phyloP scores from a whole-genome alignment of 2,797 vertebrate genomes.

The Manis crassicaudata region DNA sequence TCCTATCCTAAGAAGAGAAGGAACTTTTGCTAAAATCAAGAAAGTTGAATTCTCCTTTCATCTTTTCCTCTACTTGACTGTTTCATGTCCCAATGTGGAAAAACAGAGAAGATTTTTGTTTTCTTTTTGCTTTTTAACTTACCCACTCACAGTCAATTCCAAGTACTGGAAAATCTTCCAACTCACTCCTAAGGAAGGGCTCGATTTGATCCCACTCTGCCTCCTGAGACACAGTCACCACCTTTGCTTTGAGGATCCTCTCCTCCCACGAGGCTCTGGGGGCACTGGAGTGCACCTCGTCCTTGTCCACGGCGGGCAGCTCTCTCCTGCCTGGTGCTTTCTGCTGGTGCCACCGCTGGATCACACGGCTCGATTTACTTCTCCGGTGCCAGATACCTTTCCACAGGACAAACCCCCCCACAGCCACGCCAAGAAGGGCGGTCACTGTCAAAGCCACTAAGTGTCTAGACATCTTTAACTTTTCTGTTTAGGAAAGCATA shows the following conservation, averaged over 20 bases:
- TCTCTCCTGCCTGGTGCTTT: neutral
- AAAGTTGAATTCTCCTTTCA: constrained; percentile 2
- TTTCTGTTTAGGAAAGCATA: constrained; percentile 70
- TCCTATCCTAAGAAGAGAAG: neutral
- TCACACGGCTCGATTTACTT: constrained; percentile 70
- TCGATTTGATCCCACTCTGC: constrained; percentile 92
- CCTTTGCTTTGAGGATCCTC: constrained; percentile 87
- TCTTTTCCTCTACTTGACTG: constrained; percentile 25
- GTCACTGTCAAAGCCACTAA: constrained; percentile 88
- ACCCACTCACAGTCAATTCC: constrained; percentile 99
- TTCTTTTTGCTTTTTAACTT: constrained; percentile 83
- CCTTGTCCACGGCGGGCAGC: constrained; percentile 35
- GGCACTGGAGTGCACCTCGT: constrained; percentile 55
- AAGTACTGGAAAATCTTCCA: constrained; percentile 91
- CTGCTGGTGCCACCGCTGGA: neutral
- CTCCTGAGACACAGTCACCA: constrained; percentile 89
- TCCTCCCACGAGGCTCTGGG: constrained; percentile 83
- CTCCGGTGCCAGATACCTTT: constrained; percentile 87
- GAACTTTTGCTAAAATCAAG: neutral
- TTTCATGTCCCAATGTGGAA: neutral
- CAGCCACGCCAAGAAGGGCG: constrained; percentile 89
- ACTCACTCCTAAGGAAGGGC: constrained; percentile 90
- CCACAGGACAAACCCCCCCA: constrained; percentile 94
- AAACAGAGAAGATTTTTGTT: neutral
- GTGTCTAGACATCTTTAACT: constrained; percentile 90